Evolutionary conservation across 2,888 invertebrate species (phyloP).

Genomic region (Torymus auratus): DNA sequence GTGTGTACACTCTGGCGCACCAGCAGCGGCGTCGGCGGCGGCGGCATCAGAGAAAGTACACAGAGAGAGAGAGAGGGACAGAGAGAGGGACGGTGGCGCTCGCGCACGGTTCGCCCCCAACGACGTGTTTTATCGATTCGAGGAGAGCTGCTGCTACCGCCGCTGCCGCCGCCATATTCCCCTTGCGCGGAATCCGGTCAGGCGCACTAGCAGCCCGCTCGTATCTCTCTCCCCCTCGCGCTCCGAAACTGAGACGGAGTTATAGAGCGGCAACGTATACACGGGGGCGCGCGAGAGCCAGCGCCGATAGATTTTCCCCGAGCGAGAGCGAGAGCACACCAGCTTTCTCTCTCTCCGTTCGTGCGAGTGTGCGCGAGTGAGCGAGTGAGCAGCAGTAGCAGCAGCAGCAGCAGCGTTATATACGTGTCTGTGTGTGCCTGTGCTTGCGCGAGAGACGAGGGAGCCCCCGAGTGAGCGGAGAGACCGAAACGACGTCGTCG

Average conservation of each 20-base stretch:
- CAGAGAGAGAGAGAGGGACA: too few species aligned
- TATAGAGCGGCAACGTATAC: neutral
- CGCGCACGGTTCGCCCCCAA: conserved; percentile 10
- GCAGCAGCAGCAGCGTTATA: too few species aligned
- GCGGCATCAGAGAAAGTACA: neutral
- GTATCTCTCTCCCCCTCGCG: neutral
- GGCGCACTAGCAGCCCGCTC: conserved; percentile 58
- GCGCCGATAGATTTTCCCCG: neutral
- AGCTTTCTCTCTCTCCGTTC: neutral
- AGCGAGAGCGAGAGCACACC: neutral
- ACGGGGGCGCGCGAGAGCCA: neutral
- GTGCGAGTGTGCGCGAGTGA: neutral
- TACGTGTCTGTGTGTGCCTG: too few species aligned
- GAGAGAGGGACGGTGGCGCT: conserved; percentile 15
- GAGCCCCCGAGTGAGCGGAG: conserved; percentile 1
- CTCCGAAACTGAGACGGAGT: neutral
- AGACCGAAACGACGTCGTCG: neutral
- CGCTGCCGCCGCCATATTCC: conserved; percentile 59
- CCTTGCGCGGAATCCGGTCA: conserved; percentile 57
- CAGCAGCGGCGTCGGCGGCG: conserved; percentile 1
- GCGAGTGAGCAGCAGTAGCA: neutral
- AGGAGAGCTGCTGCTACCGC: neutral
- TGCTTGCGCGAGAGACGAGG: neutral
- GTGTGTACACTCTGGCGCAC: neutral
- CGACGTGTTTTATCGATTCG: conserved; percentile 58